These are phyloP conservation scores for Pseudomyrmex flavicornis DNA, from an alignment of 1,140 invertebrate genomes.

Conservation along the genomic window DNA sequence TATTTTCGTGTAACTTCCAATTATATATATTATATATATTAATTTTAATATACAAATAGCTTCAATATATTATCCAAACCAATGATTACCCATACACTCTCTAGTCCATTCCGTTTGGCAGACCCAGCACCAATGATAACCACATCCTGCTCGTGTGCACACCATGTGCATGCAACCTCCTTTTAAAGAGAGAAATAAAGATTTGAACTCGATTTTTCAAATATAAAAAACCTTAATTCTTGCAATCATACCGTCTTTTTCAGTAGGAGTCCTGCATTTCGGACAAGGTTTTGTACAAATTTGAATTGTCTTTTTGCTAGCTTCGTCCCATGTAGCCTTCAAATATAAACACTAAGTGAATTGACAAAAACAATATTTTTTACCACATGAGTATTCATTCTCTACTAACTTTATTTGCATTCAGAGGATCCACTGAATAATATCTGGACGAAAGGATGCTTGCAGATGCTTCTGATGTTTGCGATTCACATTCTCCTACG, in stretches of 20 bases:
- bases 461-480: constrained; percentile 77
- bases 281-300: constrained; percentile 95
- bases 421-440: constrained; percentile 88
- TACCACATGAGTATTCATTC: constrained; percentile 42
- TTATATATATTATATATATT: too few species aligned
- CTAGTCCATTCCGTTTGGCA: constrained; percentile 94
- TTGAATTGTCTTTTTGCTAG: constrained; percentile 90
- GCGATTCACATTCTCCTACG: constrained; percentile 89
- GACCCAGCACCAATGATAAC: constrained; percentile 95
- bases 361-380: background rate
- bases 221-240: background rate
- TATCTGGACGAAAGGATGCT: constrained; percentile 79
- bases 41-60: too few species aligned
- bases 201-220: background rate
- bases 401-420: constrained; percentile 84
- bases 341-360: constrained; percentile 52
- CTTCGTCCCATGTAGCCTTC: constrained; percentile 91
- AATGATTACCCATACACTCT: constrained; percentile 94
- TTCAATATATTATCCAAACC: constrained; percentile 90
- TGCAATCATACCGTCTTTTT: constrained; percentile 89
- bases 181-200: constrained; percentile 71
- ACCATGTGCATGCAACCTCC: constrained; percentile 97
- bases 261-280: constrained; percentile 94
- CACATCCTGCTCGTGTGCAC: constrained; percentile 90
- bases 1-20: too few species aligned